These are phyloP conservation scores for Caretta caretta DNA, from an alignment of 2,113 vertebrate genomes.

Conservation along the genomic window DNA sequence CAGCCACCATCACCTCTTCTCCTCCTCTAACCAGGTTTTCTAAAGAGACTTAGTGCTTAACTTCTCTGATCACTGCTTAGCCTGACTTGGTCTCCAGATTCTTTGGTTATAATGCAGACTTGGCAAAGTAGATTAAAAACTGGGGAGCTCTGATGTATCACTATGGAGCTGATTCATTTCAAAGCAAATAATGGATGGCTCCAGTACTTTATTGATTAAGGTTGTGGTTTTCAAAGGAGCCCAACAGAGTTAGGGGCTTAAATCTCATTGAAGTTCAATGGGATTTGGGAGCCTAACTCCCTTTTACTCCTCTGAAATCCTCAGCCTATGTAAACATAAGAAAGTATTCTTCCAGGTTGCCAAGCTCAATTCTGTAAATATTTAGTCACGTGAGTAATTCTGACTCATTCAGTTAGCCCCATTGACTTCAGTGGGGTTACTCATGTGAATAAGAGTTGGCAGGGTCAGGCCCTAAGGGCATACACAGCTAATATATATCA, in stretches of 20 bases:
- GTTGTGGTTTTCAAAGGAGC: background rate
- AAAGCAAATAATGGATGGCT: background rate
- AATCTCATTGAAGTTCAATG: background rate
- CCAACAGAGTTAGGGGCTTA: background rate
- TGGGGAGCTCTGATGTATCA: background rate
- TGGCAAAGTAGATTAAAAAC: background rate
- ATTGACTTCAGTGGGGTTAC: background rate
- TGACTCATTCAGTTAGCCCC: background rate
- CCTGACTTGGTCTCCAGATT: background rate
- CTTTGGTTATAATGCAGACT: background rate
- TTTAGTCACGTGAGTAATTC: background rate
- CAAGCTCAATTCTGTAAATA: background rate
- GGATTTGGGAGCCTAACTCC: background rate
- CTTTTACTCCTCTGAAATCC: background rate
- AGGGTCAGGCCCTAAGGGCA: background rate
- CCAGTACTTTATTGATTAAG: background rate
- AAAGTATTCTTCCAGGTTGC: constrained; percentile 16
- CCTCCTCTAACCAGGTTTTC: background rate
- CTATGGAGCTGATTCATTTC: background rate
- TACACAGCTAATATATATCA: background rate
- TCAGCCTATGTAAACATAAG: background rate
- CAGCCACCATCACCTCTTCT: background rate
- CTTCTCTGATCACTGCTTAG: background rate
- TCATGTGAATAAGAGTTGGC: background rate
- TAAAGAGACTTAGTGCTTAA: background rate